These are phyloP conservation scores for Chloropsis hardwickii DNA, from an alignment of 2,113 vertebrate genomes.

Conservation along the genomic window DNA sequence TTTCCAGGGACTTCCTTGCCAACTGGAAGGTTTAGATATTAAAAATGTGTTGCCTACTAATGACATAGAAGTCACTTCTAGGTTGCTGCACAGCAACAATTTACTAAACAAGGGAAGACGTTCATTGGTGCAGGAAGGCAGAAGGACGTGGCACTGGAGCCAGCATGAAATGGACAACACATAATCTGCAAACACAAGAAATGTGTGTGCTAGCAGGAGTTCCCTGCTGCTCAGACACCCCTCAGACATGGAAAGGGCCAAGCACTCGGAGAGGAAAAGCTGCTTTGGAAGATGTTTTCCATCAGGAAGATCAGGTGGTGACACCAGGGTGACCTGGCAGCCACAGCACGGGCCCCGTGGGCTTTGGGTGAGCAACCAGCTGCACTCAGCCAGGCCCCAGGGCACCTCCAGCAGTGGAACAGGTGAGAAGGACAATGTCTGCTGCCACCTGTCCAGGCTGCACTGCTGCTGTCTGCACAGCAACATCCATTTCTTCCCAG, in stretches of 20 bases:
- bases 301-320: background rate
- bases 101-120: background rate
- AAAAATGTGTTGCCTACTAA: background rate
- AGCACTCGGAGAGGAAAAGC: background rate
- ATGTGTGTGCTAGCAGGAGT: background rate
- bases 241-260: background rate
- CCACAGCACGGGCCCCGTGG: background rate
- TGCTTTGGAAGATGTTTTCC: background rate
- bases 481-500: background rate
- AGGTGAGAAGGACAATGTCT: background rate
- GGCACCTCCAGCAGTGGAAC: background rate
- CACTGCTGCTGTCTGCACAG: background rate
- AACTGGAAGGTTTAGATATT: background rate
- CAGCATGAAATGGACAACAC: accelerated
- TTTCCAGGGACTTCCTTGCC: background rate
- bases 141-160: background rate
- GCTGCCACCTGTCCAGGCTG: background rate
- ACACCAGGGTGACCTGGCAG: background rate
- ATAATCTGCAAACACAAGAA: background rate
- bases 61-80: background rate
- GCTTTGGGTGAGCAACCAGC: background rate
- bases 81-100: background rate
- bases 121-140: background rate
- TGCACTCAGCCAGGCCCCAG: background rate
- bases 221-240: background rate